Conservation (phyloP, 2,888 invertebrate genomes). For the Lithophane semibrunnea region DNA sequence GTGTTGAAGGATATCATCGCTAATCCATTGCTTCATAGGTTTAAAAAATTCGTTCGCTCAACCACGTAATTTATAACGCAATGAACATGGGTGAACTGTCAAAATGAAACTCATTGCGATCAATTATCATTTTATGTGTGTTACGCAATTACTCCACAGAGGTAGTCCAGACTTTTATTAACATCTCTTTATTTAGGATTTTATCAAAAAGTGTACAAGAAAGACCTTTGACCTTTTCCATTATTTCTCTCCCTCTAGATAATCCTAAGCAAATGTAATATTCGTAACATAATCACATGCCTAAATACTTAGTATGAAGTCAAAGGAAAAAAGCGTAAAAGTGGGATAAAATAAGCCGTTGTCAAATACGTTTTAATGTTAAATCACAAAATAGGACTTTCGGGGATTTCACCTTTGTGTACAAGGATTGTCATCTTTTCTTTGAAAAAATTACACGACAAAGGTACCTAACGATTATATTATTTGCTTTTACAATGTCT, state of each 20-base stretch:
- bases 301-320: not conserved
- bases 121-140: too few relatives aligned
- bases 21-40: too few relatives aligned
- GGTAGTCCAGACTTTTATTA: too few relatives aligned
- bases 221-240: not conserved
- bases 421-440: constrained; percentile 2
- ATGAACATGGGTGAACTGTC: too few relatives aligned
- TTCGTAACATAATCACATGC: too few relatives aligned
- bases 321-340: constrained; percentile 11
- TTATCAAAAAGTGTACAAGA: not conserved
- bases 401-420: constrained; percentile 5
- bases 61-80: too few relatives aligned
- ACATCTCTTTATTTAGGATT: too few relatives aligned
- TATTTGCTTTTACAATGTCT: constrained; percentile 22
- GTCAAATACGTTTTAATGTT: constrained; percentile 41
- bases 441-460: constrained; percentile 32
- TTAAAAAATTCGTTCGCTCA: too few relatives aligned
- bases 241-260: not conserved
- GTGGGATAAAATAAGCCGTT: constrained; percentile 18
- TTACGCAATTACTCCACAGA: too few relatives aligned
- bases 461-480: constrained; percentile 27
- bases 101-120: too few relatives aligned
- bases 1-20: too few relatives aligned
- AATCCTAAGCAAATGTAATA: constrained; percentile 24
- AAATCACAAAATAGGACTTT: constrained; percentile 18